Conservation (phyloP, 2,797 vertebrate species). For the Spheniscus humboldti region DNA sequence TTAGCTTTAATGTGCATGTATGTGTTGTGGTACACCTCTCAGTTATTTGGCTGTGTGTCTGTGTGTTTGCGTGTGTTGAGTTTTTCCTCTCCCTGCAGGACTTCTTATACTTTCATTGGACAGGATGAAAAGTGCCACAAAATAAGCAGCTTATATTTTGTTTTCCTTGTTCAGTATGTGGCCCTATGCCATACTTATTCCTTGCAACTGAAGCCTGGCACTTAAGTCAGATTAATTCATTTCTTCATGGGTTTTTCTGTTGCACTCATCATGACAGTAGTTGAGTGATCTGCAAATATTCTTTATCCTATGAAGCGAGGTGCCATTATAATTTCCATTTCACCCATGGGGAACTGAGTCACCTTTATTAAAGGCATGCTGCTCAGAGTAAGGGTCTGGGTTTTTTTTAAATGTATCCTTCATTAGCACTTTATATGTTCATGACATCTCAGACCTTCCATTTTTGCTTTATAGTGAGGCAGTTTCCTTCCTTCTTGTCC, state of each 20-base stretch:
- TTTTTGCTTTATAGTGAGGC: background rate
- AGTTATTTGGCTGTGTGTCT: background rate
- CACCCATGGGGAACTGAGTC: background rate
- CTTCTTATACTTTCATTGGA: background rate
- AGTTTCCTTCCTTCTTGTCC: background rate
- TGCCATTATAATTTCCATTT: background rate
- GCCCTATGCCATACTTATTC: background rate
- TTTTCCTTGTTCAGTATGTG: constrained; percentile 5
- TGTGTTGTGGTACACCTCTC: background rate
- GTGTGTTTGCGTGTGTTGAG: background rate
- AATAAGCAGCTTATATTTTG: constrained; percentile 23
- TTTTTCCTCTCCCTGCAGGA: background rate
- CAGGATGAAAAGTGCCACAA: background rate
- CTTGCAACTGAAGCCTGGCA: background rate
- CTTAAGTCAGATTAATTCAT: constrained; percentile 26
- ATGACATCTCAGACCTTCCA: background rate
- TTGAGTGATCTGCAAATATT: constrained; percentile 28
- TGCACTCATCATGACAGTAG: background rate
- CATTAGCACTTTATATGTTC: background rate
- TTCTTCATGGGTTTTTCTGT: constrained; percentile 27
- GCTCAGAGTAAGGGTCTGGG: background rate
- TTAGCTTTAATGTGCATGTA: background rate
- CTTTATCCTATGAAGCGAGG: background rate
- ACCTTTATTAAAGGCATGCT: background rate
- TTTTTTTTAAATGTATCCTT: background rate